phyloP scores from a whole-genome alignment of 2,113 vertebrate species.

The Gadus macrocephalus region DNA sequence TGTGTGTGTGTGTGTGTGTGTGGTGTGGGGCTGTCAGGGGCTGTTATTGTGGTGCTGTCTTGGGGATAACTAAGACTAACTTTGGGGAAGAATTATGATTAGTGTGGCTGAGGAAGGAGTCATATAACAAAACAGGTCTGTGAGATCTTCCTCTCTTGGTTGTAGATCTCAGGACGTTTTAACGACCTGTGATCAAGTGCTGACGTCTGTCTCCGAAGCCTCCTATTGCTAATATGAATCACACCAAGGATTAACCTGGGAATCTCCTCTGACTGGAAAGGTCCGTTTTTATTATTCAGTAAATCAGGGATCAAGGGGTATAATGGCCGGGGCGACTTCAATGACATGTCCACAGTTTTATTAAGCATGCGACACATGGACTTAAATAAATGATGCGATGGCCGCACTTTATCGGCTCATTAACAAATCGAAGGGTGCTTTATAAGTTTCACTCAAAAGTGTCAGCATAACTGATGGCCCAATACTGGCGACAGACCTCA shows the following conservation, averaged over 20 bases:
- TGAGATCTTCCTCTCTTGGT: neutral
- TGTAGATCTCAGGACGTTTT: slow-evolving; percentile 1
- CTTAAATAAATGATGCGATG: slow-evolving; percentile 44
- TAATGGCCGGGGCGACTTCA: slow-evolving; percentile 10
- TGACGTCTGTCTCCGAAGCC: slow-evolving; percentile 29
- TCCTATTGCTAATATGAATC: slow-evolving; percentile 18
- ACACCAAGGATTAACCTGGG: slow-evolving; percentile 10
- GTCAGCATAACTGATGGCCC: slow-evolving; percentile 62
- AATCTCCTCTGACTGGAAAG: slow-evolving; percentile 28
- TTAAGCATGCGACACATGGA: slow-evolving; percentile 37
- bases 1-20: slow-evolving; percentile 20
- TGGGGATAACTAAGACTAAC: too few relatives aligned
- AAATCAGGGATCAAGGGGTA: slow-evolving; percentile 27
- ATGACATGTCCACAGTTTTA: slow-evolving; percentile 25
- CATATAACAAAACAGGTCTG: neutral
- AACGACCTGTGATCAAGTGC: slow-evolving; percentile 30
- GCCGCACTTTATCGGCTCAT: slow-evolving; percentile 57
- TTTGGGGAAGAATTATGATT: too few relatives aligned
- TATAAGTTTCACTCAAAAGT: slow-evolving; percentile 54
- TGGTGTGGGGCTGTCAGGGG: too few relatives aligned
- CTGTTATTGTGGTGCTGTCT: too few relatives aligned
- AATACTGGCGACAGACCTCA: slow-evolving; percentile 54
- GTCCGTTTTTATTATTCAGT: slow-evolving; percentile 32
- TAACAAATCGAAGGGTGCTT: slow-evolving; percentile 58
- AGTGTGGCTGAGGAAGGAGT: too few relatives aligned